These are phyloP conservation scores for Spheniscus mendiculus DNA, from an alignment of 2,113 vertebrate genomes.

Conservation along the genomic window DNA sequence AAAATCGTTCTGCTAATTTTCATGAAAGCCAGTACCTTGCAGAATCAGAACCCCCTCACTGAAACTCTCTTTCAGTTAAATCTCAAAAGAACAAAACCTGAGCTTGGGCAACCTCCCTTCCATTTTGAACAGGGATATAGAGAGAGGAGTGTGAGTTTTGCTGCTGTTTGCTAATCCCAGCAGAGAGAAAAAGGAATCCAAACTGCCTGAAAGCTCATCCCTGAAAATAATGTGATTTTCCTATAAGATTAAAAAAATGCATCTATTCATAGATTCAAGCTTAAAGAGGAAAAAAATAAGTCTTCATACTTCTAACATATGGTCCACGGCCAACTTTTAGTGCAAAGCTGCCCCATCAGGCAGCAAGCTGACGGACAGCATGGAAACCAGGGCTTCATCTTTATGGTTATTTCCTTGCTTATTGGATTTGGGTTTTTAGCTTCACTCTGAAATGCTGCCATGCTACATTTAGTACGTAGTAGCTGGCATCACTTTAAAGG, in stretches of 20 bases:
- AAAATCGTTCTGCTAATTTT: constrained; percentile 12
- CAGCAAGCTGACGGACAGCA: not conserved
- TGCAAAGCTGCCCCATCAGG: constrained; percentile 44
- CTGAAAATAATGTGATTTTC: constrained; percentile 54
- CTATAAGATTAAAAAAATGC: not conserved
- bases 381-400: not conserved
- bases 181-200: constrained; percentile 11
- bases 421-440: constrained; percentile 58
- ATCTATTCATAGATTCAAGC: not conserved
- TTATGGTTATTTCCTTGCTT: constrained; percentile 56
- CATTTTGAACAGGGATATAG: constrained; percentile 12
- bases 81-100: constrained; percentile 18
- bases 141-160: not conserved
- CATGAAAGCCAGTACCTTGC: not conserved
- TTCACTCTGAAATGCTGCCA: constrained; percentile 42
- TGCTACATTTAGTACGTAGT: not conserved
- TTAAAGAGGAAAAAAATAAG: not conserved
- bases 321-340: not conserved
- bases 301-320: not conserved
- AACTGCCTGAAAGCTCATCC: constrained; percentile 31
- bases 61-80: not conserved
- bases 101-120: not conserved
- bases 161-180: constrained; percentile 27
- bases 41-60: not conserved
- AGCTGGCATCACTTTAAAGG: constrained; percentile 62